Percentiles rank a stretch among this genome's conserved stretches.
Evolutionary conservation across 2,113 vertebrate species (phyloP).

Genomic region (Pelodiscus sinensis): DNA sequence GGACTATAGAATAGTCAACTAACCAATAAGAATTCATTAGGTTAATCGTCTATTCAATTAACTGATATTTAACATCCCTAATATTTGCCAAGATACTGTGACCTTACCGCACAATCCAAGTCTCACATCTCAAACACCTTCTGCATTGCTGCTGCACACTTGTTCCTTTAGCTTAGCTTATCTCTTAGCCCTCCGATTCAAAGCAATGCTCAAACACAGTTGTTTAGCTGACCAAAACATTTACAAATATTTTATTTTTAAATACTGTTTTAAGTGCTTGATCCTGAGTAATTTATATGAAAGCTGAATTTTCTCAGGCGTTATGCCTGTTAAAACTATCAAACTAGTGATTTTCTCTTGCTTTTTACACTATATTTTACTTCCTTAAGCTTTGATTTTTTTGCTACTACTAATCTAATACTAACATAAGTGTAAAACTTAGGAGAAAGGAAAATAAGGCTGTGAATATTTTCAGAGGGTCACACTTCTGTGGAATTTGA

Average conservation of each 20-base stretch:
- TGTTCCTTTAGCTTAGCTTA: background rate
- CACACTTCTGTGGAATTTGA: background rate
- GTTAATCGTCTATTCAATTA: too few species aligned
- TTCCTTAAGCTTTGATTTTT: background rate
- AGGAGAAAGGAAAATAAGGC: background rate
- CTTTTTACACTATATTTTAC: background rate
- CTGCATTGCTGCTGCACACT: background rate
- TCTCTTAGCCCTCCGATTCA: background rate
- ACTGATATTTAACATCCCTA: too few species aligned
- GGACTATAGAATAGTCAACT: too few species aligned
- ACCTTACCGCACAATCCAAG: background rate
- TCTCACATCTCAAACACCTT: background rate
- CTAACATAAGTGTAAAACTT: background rate
- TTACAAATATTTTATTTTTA: background rate
- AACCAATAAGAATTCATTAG: too few species aligned
- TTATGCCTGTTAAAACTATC: background rate
- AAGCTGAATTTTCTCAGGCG: background rate
- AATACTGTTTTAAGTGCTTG: background rate
- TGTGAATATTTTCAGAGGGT: background rate
- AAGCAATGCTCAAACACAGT: background rate
- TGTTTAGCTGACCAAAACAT: background rate
- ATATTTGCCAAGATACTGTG: background rate
- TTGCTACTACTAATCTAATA: background rate
- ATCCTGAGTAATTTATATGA: background rate
- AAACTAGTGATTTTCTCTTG: rapidly evolving